A percentile compares a stretch with the other conserved stretches of the same genome.
Conservation (phyloP, 2,888 invertebrate species). For the Xestoiulus laeticollis region DNA sequence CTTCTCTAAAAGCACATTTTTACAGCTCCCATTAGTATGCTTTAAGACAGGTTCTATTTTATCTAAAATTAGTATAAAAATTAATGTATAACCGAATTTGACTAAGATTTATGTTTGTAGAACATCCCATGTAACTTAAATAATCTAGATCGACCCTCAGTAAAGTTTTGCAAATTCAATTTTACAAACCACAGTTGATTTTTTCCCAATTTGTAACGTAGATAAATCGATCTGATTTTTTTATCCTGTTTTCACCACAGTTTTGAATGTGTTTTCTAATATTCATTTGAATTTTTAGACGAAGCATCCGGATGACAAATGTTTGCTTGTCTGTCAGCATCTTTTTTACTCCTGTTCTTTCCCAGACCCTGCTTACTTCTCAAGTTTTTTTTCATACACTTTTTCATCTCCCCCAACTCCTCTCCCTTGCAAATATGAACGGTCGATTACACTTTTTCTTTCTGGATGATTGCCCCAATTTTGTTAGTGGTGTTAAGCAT, state of each 20-base stretch:
- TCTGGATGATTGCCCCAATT: conserved; percentile 41
- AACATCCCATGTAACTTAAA: no score
- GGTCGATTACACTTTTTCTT: conserved; percentile 42
- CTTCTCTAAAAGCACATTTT: no score
- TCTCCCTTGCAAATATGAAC: conserved; percentile 8
- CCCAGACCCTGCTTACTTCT: background rate
- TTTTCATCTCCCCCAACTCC: background rate
- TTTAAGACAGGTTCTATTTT: no score
- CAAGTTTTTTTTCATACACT: background rate
- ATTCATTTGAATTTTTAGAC: background rate
- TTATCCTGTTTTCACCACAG: background rate
- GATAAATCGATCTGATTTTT: background rate
- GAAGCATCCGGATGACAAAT: conserved; percentile 8
- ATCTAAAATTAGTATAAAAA: no score
- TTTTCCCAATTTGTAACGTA: conserved; percentile 6
- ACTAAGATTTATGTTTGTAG: no score
- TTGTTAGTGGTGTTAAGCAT: conserved; percentile 41
- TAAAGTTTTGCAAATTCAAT: background rate
- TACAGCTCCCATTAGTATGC: no score
- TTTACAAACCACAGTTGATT: conserved; percentile 7
- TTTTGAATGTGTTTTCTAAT: background rate
- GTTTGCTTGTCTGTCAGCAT: background rate
- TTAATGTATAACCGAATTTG: no score
- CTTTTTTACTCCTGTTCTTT: background rate
- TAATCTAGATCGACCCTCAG: no score